Percentiles rank a stretch among this genome's conserved stretches.
phyloP scores from a whole-genome alignment of 2,888 invertebrate genomes.

The Masnerella sp. region DNA sequence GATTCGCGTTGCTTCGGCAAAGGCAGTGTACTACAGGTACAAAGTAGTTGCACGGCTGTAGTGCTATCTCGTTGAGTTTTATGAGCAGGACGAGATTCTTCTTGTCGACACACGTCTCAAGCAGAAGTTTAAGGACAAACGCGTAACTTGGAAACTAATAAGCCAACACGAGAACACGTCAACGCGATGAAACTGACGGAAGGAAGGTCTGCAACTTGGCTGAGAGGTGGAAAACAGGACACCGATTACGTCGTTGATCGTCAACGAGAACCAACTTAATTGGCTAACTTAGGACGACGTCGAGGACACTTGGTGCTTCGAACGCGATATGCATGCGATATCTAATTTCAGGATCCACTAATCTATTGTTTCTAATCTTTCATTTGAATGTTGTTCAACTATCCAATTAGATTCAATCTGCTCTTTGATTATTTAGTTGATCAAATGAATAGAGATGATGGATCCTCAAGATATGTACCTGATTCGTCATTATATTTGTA shows the following conservation, averaged over 20 bases:
- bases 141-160: conserved; percentile 75
- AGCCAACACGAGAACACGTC: conserved; percentile 65
- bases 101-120: conserved; percentile 51
- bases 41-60: neutral
- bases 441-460: no score
- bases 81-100: conserved; percentile 54
- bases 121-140: conserved; percentile 65
- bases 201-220: conserved; percentile 63
- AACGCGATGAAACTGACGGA: conserved; percentile 63
- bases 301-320: conserved; percentile 64
- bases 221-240: conserved; percentile 68
- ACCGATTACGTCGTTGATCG: conserved; percentile 74
- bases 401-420: neutral
- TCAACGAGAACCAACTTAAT: conserved; percentile 70
- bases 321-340: conserved; percentile 56
- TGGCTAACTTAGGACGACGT: conserved; percentile 71
- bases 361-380: conserved; percentile 25
- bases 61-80: conserved; percentile 41
- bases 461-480: no score
- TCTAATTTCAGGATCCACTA: conserved; percentile 35
- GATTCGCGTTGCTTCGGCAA: conserved; percentile 7
- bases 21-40: conserved; percentile 2
- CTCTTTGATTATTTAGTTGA: neutral
- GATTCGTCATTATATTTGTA: no score
- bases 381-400: conserved; percentile 8